A percentile compares a stretch with the other conserved stretches of the same genome.
Conservation (phyloP, 2,888 invertebrate species). For the Diloba caeruleocephala region DNA sequence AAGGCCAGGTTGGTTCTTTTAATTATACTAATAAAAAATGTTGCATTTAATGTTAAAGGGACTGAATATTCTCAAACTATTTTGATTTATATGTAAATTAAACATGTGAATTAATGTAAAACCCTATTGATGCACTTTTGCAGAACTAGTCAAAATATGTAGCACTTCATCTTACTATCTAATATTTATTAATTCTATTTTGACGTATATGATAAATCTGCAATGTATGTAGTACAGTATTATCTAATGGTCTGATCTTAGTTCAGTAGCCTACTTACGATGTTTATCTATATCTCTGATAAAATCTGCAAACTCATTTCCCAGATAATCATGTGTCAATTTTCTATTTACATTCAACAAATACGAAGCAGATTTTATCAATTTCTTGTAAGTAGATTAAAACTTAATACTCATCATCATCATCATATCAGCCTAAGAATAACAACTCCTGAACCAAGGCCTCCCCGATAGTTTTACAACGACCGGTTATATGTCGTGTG, state of each 20-base stretch:
- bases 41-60: too few species aligned
- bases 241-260: conserved; percentile 23
- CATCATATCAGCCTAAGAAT: too few species aligned
- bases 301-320: conserved; percentile 2
- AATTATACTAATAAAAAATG: too few species aligned
- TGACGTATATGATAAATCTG: conserved; percentile 34
- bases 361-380: not conserved
- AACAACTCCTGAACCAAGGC: too few species aligned
- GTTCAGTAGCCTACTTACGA: conserved; percentile 26
- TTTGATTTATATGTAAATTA: too few species aligned
- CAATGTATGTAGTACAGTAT: conserved; percentile 4
- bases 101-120: too few species aligned
- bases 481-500: too few species aligned
- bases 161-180: not conserved
- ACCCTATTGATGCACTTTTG: too few species aligned
- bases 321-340: not conserved
- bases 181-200: not conserved
- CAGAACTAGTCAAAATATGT: too few species aligned
- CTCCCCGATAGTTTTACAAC: too few species aligned
- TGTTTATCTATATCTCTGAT: conserved; percentile 3
- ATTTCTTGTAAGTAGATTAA: not conserved
- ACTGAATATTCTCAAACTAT: too few species aligned
- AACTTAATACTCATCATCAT: not conserved
- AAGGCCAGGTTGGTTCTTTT: too few species aligned
- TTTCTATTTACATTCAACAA: conserved; percentile 1